Base-by-base conservation (phyloP, 2,113 vertebrate species). In the Oceanites oceanicus region DNA sequence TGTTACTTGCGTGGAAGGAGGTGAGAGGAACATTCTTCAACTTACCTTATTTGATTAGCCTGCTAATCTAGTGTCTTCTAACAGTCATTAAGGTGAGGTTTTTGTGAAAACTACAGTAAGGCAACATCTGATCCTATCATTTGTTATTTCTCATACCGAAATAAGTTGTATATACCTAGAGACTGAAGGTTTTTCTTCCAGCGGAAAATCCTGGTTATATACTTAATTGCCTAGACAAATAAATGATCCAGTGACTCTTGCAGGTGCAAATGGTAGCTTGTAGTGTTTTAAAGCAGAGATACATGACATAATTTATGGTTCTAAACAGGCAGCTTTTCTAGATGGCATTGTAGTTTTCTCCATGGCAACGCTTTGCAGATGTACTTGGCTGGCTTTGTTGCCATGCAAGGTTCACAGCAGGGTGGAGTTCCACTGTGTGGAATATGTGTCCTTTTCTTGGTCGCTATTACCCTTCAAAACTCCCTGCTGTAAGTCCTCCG, bases 281-380 rank as follows among this genome's bases (percentile, higher is more conserved):
- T 49, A 70, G 45, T 88, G 50, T 75, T 97, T 56, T 50, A 27
- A 86, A 80, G 59, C 5, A 36, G 4, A 26, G 34, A 49, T 30
- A 30, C 8, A 6, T 81, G 36, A 38, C 23, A 14, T 56, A 44
- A 38, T 16, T 6, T 76, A 44, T 76, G 18, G 49, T 82, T 66
- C 66, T 72, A n/a, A 63, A 80, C 29, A 49, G 36, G 50, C 79
- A 85, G 83, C 76, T 81, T 92, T 91, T 92, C n/a, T 70, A 38
- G 70, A n/a, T 84, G 66, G 30, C 32, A 61, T 22, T 1, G 0
- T 58, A 12, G 21, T 91, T 88, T 83, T 90, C 49, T 94, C 74
- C 50, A 27, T 59, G 47, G 92, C 67, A 86, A 45, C 21, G 11
- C 66, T 75, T 84, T 90, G 88, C 72, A 72, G 72, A 47, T 8